Conservation (phyloP, 2,113 vertebrate genomes). For the Mustela nigripes region DNA sequence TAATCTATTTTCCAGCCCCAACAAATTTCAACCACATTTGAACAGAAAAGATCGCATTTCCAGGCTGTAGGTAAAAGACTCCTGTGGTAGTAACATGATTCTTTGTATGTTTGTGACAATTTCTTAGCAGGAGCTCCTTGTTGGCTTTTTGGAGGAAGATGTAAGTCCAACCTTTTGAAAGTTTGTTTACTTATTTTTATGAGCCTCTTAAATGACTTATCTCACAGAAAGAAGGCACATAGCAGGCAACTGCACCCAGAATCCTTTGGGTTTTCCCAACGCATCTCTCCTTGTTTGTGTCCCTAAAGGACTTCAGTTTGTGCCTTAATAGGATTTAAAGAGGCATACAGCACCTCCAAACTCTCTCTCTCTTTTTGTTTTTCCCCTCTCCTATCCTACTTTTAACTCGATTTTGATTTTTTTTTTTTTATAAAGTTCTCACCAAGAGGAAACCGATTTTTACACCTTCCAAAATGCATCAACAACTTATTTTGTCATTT, state of each 20-base stretch:
- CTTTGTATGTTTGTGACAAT: constrained; percentile 84
- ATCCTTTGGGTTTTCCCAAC: constrained; percentile 40
- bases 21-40: constrained; percentile 88
- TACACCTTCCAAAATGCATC: not conserved
- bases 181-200: constrained; percentile 88
- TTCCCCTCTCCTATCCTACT: constrained; percentile 19
- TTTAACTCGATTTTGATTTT: constrained; percentile 47
- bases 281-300: not conserved
- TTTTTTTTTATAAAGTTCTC: constrained; percentile 8
- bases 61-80: constrained; percentile 87
- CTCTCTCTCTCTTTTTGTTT: not conserved
- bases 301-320: not conserved
- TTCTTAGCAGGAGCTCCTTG: constrained; percentile 85
- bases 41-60: constrained; percentile 87
- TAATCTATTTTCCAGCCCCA: constrained; percentile 89
- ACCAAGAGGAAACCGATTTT: constrained; percentile 48
- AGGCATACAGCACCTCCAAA: not conserved
- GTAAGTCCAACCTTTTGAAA: constrained; percentile 83
- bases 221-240: constrained; percentile 71
- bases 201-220: constrained; percentile 82
- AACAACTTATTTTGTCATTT: not conserved
- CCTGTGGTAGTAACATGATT: constrained; percentile 84
- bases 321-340: not conserved
- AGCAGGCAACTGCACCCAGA: constrained; percentile 80
- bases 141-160: constrained; percentile 84